Evolutionary conservation across 2,888 invertebrate genomes (phyloP), one percentile per base, ranked within the genome.

Genomic region (Megamerina dolium): DNA sequence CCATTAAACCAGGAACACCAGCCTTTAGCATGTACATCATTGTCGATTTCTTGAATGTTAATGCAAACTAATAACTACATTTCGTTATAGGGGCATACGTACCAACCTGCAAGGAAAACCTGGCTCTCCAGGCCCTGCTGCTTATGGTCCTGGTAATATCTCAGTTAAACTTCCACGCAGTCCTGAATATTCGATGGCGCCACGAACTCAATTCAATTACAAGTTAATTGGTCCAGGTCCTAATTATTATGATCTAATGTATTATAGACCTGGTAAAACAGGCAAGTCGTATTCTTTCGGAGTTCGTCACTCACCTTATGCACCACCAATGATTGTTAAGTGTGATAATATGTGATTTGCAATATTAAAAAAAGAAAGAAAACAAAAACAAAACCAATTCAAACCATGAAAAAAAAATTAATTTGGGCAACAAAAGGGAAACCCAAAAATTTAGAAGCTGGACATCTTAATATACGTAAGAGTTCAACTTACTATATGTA

Each of bases 41-140:
- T 31, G 10, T 4, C 16, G 17, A 8, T 18, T 17, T 35, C 32
- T 18, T 12, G 29, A 4, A 18, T n/a, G 13, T 19, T 20, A 23
- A 23, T n/a, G n/a, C n/a, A n/a, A n/a, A n/a, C n/a, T n/a, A n/a
- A n/a, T n/a, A n/a, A n/a, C n/a, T n/a, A n/a, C n/a, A n/a, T n/a
- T n/a, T n/a, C n/a, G n/a, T 16, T 32, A 14, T 2, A 70, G 67
- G 56, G 67, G 64, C 6, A 43, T 59, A 12, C 57, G 57, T 42
- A 56, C 54, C 1, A 45, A 45, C 8, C 5, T 51, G 0, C 27
- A 37, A 18, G 29, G 27, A 3, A 59, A 59, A 27, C 19, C 30
- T 0, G 31, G 40, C 17, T 70, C 71, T 0, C 70, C 70, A 3
- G 70, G 70, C 4, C 71, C 70, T 0, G 68, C 70, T 1, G 61